phyloP scores from a whole-genome alignment of 2,888 invertebrate species.

The Lepidochitona cinerea region DNA sequence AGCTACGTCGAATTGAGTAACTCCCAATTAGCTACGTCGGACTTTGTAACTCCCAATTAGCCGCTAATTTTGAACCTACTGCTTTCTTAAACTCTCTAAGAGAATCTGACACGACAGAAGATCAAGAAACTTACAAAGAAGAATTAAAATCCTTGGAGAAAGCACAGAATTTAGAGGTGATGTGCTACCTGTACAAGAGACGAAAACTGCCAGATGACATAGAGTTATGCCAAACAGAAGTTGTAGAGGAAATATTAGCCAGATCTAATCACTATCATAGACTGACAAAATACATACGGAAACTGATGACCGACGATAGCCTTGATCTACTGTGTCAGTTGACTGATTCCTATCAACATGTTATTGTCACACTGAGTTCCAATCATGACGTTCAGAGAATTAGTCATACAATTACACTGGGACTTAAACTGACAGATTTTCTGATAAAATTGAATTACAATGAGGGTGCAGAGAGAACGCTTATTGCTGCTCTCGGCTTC shows the following conservation, averaged over 20 bases:
- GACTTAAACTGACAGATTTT: slow-evolving; percentile 51
- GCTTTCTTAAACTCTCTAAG: slow-evolving; percentile 45
- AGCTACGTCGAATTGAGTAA: too few relatives aligned
- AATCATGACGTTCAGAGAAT: slow-evolving; percentile 40
- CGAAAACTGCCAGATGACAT: slow-evolving; percentile 57
- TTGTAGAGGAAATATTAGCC: slow-evolving; percentile 51
- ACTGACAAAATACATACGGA: slow-evolving; percentile 57
- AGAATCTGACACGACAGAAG: slow-evolving; percentile 40
- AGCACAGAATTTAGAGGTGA: slow-evolving; percentile 55
- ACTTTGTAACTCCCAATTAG: too few relatives aligned
- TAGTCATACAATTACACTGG: slow-evolving; percentile 44
- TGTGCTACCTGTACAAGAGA: slow-evolving; percentile 46
- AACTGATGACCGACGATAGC: slow-evolving; percentile 38
- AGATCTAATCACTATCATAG: slow-evolving; percentile 51
- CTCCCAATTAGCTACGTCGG: too few relatives aligned
- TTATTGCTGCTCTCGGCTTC: slow-evolving; percentile 45
- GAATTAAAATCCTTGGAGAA: slow-evolving; percentile 50
- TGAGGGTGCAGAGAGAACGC: slow-evolving; percentile 48
- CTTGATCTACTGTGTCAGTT: slow-evolving; percentile 51
- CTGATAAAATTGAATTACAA: slow-evolving; percentile 52
- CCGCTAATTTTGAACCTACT: too few relatives aligned
- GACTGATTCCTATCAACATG: slow-evolving; percentile 43
- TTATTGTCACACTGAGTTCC: slow-evolving; percentile 34
- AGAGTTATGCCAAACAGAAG: slow-evolving; percentile 60
- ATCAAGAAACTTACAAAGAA: slow-evolving; percentile 42